These are phyloP conservation scores for Cataglyphis rosenhaueri DNA, from an alignment of 2,888 invertebrate species.

Conservation along the genomic window DNA sequence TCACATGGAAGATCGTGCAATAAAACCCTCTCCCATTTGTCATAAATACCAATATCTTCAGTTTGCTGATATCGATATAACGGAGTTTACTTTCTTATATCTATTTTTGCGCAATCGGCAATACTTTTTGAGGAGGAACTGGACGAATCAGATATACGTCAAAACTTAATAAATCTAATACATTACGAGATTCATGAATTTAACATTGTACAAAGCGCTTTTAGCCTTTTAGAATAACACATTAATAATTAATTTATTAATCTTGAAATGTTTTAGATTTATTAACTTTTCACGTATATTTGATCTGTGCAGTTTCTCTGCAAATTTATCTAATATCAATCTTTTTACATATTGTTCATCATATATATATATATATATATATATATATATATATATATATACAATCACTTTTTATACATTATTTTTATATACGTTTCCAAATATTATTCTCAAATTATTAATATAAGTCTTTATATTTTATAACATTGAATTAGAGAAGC, in stretches of 20 bases:
- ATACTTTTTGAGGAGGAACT: background rate
- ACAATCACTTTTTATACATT: no score
- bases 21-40: background rate
- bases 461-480: background rate
- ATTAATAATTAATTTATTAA: no score
- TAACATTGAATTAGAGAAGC: background rate
- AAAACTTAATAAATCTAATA: no score
- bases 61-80: background rate
- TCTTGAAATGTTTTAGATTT: no score
- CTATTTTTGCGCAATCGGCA: background rate
- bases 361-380: background rate
- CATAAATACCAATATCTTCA: conserved; percentile 12
- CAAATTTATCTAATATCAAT: no score
- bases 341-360: background rate
- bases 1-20: conserved; percentile 1
- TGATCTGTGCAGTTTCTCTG: no score
- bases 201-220: no score
- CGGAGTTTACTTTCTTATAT: background rate
- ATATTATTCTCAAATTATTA: background rate
- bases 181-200: no score
- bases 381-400: no score
- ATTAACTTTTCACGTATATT: no score
- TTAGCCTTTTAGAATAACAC: no score
- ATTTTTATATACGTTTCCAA: background rate
- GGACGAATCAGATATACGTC: no score